Base-by-base conservation (phyloP, 2,113 vertebrate genomes). In the Oriolus oriolus region DNA sequence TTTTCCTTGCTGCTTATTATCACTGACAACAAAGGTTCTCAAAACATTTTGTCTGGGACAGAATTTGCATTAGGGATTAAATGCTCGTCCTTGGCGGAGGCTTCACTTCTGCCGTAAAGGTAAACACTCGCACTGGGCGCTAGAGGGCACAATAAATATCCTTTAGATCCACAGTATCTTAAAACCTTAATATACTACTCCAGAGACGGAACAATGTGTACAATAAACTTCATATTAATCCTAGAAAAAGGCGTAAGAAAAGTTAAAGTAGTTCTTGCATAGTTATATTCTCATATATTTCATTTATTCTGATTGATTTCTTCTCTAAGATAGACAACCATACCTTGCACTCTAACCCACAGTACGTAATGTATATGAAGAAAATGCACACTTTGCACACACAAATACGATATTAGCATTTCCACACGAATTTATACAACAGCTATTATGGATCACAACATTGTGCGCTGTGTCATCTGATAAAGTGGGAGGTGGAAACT, bases 21-120 rank as follows among this genome's bases (percentile, higher is more conserved):
- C 30, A 15, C 20, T 45, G 60, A 30, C 14, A 54, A 49, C 23
- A 74, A 45, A 81, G 2, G 13, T 31, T 73, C 18, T 77, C 27
- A 54, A 84, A 60, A 84, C 13, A 4, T 37, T 81, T 84, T 63
- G 7, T 59, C 56, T 59, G 24, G 15, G 26, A 22, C 24, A 57
- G 45, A 91, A 66, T 7, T 61, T 57, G 31, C 17, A 1, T 33
- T 57, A 37, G 57, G 59, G 39, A 59, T 44, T 47, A 44, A 84
- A 50, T 44, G 24, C 2, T 35, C 1, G 0, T 13, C 18, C 21
- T 47, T 2, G 13, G 9, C 6, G 27, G 53, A 47, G 24, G 6
- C 16, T 33, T 69, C 18, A 1, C 19, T 49, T 59, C 47, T 39
- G 27, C 24, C 22, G 2, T 9, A 13, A 63, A 47, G 42, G 63